phyloP scores from a whole-genome alignment of 2,888 invertebrate genomes.

The Melikaiella ostensackeni region DNA sequence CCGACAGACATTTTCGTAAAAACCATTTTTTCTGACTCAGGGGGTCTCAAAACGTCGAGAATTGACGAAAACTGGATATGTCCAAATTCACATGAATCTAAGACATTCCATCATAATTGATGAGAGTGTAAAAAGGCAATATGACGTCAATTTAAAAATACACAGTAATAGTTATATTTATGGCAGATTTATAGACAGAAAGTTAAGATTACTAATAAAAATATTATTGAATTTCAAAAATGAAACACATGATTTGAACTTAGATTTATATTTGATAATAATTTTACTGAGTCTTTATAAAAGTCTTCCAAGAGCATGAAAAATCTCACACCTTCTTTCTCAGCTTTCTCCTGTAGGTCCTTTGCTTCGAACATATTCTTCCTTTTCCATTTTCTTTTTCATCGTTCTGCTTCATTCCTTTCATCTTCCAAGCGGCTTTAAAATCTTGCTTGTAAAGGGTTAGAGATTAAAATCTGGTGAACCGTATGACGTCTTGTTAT shows the following conservation, averaged over 20 bases:
- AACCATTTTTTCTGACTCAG: no score
- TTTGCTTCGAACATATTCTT: conserved; percentile 3
- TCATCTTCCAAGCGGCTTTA: background rate
- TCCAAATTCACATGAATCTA: no score
- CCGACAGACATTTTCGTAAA: no score
- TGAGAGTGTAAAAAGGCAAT: no score
- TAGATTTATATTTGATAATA: background rate
- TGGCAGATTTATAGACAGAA: no score
- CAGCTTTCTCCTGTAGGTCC: background rate
- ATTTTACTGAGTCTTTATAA: background rate
- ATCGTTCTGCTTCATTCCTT: background rate
- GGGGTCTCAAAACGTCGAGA: no score
- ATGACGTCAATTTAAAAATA: no score
- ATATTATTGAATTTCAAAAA: background rate
- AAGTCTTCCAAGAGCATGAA: background rate
- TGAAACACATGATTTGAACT: background rate
- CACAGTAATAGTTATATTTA: no score
- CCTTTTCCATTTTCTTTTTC: conserved; percentile 17
- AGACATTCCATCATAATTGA: no score
- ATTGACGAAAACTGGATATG: no score
- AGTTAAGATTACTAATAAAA: no score
- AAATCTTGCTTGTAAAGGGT: conserved; percentile 19
- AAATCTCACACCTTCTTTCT: background rate
- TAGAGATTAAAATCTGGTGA: conserved; percentile 39
- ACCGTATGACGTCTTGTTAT: conserved; percentile 16